A percentile compares a stretch with the other conserved stretches of the same genome.
Conservation (phyloP, 2,797 vertebrate genomes). For the Intellagama lesueurii region DNA sequence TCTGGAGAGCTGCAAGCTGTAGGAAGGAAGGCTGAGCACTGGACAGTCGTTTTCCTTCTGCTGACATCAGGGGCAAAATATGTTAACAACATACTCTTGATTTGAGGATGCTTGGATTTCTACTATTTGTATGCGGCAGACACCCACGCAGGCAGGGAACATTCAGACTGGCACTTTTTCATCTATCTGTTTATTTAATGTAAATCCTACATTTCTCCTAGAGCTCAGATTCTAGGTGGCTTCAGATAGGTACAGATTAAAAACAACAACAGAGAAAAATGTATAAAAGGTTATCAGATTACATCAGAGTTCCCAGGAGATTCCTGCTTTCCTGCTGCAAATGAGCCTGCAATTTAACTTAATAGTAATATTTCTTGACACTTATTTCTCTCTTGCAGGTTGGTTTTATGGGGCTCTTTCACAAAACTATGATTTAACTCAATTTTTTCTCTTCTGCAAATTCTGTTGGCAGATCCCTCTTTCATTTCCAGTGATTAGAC, state of each 20-base stretch:
- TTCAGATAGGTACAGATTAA: too few species aligned
- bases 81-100: not conserved
- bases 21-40: not conserved
- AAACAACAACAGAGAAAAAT: too few species aligned
- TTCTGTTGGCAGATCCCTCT: slow-evolving; percentile 20
- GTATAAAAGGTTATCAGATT: not conserved
- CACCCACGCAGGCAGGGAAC: not conserved
- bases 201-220: too few species aligned
- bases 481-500: slow-evolving; percentile 7
- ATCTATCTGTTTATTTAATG: too few species aligned
- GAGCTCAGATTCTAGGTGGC: too few species aligned
- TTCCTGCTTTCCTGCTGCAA: not conserved
- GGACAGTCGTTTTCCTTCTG: not conserved
- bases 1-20: not conserved
- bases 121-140: not conserved
- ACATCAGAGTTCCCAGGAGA: not conserved
- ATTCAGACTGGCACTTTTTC: not conserved
- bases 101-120: not conserved
- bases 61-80: not conserved
- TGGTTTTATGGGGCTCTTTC: not conserved
- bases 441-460: slow-evolving; percentile 13
- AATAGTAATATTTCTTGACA: not conserved
- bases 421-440: slow-evolving; percentile 24
- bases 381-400: not conserved
- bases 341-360: slow-evolving; percentile 18